Evolutionary conservation across 1,140 invertebrate species (phyloP), one percentile per base, ranked within the genome.

Genomic region (Pantala flavescens): DNA sequence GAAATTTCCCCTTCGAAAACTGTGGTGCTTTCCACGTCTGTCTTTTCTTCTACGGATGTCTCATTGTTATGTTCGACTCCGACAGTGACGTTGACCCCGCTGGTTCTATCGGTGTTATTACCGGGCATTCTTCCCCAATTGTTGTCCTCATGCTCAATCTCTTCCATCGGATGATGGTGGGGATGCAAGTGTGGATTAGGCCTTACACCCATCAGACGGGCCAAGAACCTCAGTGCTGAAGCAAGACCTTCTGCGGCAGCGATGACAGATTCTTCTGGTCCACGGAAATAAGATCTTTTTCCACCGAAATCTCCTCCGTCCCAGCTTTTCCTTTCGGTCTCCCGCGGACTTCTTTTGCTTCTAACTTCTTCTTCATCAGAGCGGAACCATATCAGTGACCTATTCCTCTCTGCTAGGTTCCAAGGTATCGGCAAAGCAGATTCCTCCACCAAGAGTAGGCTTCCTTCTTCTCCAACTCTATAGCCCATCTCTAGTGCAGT

Each of bases 401-500:
- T 63, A 12, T 63, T 63, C n/a, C 49, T 63, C 49, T 63, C n/a
- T 63, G 49, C 14, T 7, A 63, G 49, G 5, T 19, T 63, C 49
- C 49, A 63, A 12, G 49, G 49, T 19, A 63, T 63, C 1, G 49
- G 49, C 49, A 63, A 63, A 19, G 49, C 49, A 63, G 49, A 63
- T 21, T 63, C 49, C 12, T 63, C 49, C 16, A 63, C 49, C 5
- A 63, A 12, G 12, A 80, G 75, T 71, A 82, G 24, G 76, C 80
- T 82, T 0, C 81, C 82, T 43, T 82, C 80, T 12, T 63, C 49
- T 19, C 49, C 49, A 3, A 82, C 81, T 16, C 79, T 78, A 75
- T 82, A 82, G 24, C 80, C 79, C 81, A 82, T 81, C 73, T 82
- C 79, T 74, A 82, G 77, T 19, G 81, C 82, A 49, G 79, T 79